Evolutionary conservation across 1,140 invertebrate species (phyloP), one percentile per base, ranked within the genome.

Genomic region (Pollicipes pollicipes): DNA sequence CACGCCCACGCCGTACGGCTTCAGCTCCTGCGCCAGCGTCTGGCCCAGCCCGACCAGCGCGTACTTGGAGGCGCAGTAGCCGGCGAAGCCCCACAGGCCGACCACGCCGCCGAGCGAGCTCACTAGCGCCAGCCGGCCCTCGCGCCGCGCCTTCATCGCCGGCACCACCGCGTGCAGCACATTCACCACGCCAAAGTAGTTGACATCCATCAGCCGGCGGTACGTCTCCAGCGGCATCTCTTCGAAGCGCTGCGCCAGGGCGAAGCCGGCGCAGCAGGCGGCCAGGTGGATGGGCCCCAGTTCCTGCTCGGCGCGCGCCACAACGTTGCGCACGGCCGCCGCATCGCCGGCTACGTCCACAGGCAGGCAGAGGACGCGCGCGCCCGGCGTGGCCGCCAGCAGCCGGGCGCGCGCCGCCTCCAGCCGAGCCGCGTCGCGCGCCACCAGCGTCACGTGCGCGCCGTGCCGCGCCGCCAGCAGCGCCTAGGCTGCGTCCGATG

Each of bases 21-120:
- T 85, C 4, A 91, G 78, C 83, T 99, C 97, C 93, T 97, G 97
- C 30, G 88, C 84, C 30, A 99, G 81, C 70, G 90, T 85, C 78
- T 99, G 95, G 10, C 95, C 95, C 73, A 99, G 85, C 13, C 95
- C 97, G 72, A 93, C 83, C 4, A 99, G 79, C 1, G 94, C 96
- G 86, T 93, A 99, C 81, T 99, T 99, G 21, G 91, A 88, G 68
- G 88, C 86, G 69, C 90, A 88, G 79, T 99, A 99, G 0, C 91
- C 90, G 64, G 90, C 87, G 77, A 89, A 93, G 1, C 97, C 97
- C 83, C 87, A 95, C 73, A 96, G 83, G 79, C 97, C 96, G 75
- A 95, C 78, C 70, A 97, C 83, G 21, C 90, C 91, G 71, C 93
- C 95, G 81, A 91, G 87, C 8, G 95, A 98, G 0, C 91, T 89